Evolutionary conservation across 2,797 vertebrate species (phyloP), one percentile per base, ranked within the genome.

Genomic region (Zenarchopterus dispar): DNA sequence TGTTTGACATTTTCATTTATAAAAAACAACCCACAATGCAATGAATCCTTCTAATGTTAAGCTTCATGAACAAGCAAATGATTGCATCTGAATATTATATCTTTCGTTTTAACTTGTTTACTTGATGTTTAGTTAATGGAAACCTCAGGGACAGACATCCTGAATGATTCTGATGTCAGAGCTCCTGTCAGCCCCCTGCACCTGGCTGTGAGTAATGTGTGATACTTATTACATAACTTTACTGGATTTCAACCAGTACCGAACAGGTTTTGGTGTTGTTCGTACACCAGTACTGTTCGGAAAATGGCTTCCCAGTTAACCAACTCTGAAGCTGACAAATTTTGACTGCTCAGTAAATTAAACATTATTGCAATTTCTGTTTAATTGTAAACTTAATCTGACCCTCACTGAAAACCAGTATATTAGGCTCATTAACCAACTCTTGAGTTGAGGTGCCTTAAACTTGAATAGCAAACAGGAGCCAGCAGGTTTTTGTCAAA

Each of bases 171-270:
- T 0, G 97, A 99, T 75, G 94, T 94, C 75, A 94, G 95, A 92
- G 93, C 96, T 46, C 96, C 96, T 18, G 90, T 98, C 92, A 99
- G 97, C 87, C 97, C 98, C 0, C 91, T 99, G 83, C 97, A 99
- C 82, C 94, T 99, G 74, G 96, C 97, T 85, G 98, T 99, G 89
- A 97, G 97, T 96, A 67, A 26, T 26, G 7, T 54, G 6, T n/a
- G n/a, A 49, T 18, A 24, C 24, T 57, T 60, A 6, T 19, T 22
- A 46, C 16, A 36, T 19, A 15, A 1, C 4, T 24, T 8, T 26
- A 7, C 21, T 47, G 17, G n/a, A 19, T 64, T 47, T 41, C 10
- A 10, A 44, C 41, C 24, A 54, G 5, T 21, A 53, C 15, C 15
- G 17, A 16, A 45, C n/a, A 8, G 16, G 24, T 33, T 33, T n/a